These are phyloP conservation scores for Hyaena hyaena DNA, from an alignment of 2,113 vertebrate species.

Conservation along the genomic window DNA sequence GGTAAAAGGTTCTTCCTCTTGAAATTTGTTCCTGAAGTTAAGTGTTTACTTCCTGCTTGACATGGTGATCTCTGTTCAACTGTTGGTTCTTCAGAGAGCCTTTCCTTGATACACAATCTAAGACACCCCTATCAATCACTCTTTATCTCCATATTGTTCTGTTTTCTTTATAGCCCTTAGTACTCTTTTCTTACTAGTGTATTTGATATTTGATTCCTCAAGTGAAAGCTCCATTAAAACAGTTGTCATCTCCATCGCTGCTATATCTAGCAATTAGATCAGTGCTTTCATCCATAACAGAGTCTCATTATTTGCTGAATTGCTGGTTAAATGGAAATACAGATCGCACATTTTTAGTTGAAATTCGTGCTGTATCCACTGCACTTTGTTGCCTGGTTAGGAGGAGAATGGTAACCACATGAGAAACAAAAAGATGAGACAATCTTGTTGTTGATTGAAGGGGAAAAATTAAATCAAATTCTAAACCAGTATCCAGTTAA, in stretches of 20 bases:
- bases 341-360: background rate
- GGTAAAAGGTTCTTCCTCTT: background rate
- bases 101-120: background rate
- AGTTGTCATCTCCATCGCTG: background rate
- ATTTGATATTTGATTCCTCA: background rate
- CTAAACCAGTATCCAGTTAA: background rate
- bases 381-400: background rate
- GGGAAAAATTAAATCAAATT: background rate
- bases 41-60: background rate
- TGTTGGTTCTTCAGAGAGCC: background rate
- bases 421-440: background rate
- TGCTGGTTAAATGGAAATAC: background rate
- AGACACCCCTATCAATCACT: background rate
- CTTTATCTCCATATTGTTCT: background rate
- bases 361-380: background rate
- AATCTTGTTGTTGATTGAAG: background rate
- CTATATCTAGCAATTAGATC: background rate
- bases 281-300: background rate
- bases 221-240: background rate
- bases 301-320: background rate
- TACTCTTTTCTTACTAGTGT: background rate
- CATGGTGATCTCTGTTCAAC: background rate
- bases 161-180: background rate
- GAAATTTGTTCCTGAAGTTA: background rate
- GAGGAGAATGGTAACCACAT: background rate